A percentile compares a stretch with the other conserved stretches of the same genome.
These are phyloP conservation scores for Echeneis naucrates DNA, from an alignment of 2,797 vertebrate genomes.

Conservation along the genomic window DNA sequence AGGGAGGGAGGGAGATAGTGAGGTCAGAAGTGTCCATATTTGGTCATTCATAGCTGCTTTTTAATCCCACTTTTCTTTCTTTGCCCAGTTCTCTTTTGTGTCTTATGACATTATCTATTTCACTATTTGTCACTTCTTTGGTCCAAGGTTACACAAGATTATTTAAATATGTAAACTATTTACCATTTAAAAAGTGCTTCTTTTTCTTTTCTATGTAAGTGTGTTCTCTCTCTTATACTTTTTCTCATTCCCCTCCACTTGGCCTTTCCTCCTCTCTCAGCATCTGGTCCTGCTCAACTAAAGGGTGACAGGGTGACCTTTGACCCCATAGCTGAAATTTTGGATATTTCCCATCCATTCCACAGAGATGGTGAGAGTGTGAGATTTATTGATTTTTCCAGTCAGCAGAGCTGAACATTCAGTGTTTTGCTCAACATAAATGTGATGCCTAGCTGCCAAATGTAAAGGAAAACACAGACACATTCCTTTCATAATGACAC, in stretches of 20 bases:
- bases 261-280: conserved; percentile 11
- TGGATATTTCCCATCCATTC: conserved; percentile 66
- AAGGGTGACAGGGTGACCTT: conserved; percentile 55
- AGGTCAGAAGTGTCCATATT: conserved; percentile 85
- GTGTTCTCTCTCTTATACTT: conserved; percentile 1
- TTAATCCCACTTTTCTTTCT: conserved; percentile 45
- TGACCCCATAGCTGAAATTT: conserved; percentile 64
- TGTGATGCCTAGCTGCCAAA: conserved; percentile 61
- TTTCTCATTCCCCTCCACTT: neutral
- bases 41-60: conserved; percentile 77
- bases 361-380: conserved; percentile 14
- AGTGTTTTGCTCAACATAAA: conserved; percentile 46
- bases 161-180: neutral
- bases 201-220: neutral
- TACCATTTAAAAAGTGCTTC: neutral
- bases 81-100: conserved; percentile 32
- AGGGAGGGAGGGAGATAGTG: conserved; percentile 59
- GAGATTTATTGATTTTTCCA: conserved; percentile 76
- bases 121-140: neutral
- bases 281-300: conserved; percentile 71
- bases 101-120: conserved; percentile 4
- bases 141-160: neutral
- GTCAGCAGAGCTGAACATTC: conserved; percentile 29
- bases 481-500: conserved; percentile 73
- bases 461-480: conserved; percentile 55